Evolutionary conservation across 2,113 vertebrate genomes (phyloP).

Genomic region (Rhinolophus sinicus): DNA sequence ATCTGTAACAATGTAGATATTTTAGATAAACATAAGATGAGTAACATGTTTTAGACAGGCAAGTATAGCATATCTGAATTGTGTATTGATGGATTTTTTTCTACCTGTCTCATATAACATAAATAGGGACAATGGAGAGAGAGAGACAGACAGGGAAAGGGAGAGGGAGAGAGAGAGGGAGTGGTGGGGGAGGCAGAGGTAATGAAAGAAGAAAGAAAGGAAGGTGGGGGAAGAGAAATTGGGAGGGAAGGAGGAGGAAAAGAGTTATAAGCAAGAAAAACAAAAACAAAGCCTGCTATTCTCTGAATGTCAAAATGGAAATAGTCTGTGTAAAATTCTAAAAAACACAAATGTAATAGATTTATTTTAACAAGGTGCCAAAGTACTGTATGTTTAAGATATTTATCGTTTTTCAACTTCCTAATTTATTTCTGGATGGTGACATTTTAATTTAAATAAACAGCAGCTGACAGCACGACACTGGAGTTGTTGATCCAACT

Average conservation of each 20-base stretch:
- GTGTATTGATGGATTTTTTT: neutral
- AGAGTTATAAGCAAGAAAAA: neutral
- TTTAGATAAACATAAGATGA: slow-evolving; percentile 14
- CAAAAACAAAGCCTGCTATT: slow-evolving; percentile 21
- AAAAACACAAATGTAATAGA: slow-evolving; percentile 77
- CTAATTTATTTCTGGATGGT: slow-evolving; percentile 88
- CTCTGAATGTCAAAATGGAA: slow-evolving; percentile 78
- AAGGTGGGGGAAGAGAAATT: neutral
- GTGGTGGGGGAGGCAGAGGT: too few species aligned
- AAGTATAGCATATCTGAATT: neutral
- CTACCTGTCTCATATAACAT: neutral
- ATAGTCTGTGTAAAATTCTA: slow-evolving; percentile 74
- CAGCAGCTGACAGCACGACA: slow-evolving; percentile 87
- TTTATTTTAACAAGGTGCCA: slow-evolving; percentile 79
- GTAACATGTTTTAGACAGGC: neutral
- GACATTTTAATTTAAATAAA: slow-evolving; percentile 90
- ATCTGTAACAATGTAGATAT: slow-evolving; percentile 33
- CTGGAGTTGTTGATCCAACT: slow-evolving; percentile 86
- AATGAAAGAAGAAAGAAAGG: accelerated
- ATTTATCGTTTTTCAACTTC: slow-evolving; percentile 84
- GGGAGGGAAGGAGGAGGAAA: neutral
- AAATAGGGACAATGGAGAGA: neutral
- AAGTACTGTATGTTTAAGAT: slow-evolving; percentile 81
- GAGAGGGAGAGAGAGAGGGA: accelerated
- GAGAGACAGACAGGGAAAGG: neutral